Conservation (phyloP, 1,140 invertebrate species). For the Pissodes strobi region DNA sequence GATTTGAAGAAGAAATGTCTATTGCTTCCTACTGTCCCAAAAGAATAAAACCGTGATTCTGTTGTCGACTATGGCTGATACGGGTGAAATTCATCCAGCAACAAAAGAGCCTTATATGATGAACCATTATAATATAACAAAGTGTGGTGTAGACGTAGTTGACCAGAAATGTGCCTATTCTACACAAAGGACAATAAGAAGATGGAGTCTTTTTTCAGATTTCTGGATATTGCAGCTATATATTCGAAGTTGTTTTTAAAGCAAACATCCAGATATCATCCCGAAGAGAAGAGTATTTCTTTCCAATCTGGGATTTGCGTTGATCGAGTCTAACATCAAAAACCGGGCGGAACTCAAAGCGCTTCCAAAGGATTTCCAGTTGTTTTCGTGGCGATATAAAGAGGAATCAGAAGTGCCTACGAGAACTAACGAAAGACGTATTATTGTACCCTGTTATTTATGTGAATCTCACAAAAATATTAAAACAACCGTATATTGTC, state of each 20-base stretch:
- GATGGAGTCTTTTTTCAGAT: constrained; percentile 61
- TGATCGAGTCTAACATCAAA: too few relatives aligned
- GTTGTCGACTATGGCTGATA: constrained; percentile 48
- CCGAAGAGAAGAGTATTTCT: constrained; percentile 56
- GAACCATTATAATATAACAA: constrained; percentile 55
- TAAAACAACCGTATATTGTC: too few relatives aligned
- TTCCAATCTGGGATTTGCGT: constrained; percentile 53
- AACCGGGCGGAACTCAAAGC: too few relatives aligned
- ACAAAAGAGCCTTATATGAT: constrained; percentile 54
- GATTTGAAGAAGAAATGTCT: constrained; percentile 40
- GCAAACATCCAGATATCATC: constrained; percentile 38
- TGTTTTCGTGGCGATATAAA: too few relatives aligned
- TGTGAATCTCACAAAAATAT: too few relatives aligned
- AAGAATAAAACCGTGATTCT: constrained; percentile 48
- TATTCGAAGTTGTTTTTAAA: constrained; percentile 58
- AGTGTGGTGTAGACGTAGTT: constrained; percentile 53
- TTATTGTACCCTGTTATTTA: too few relatives aligned
- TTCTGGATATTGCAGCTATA: constrained; percentile 60
- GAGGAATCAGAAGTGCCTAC: too few relatives aligned
- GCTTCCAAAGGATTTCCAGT: too few relatives aligned
- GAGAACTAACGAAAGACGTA: too few relatives aligned
- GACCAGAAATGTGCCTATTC: constrained; percentile 45
- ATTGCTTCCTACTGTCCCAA: constrained; percentile 48
- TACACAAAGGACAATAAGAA: constrained; percentile 56
- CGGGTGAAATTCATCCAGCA: constrained; percentile 29